Conservation (phyloP, 1,140 invertebrate genomes). For the Anoplolepis gracilipes region DNA sequence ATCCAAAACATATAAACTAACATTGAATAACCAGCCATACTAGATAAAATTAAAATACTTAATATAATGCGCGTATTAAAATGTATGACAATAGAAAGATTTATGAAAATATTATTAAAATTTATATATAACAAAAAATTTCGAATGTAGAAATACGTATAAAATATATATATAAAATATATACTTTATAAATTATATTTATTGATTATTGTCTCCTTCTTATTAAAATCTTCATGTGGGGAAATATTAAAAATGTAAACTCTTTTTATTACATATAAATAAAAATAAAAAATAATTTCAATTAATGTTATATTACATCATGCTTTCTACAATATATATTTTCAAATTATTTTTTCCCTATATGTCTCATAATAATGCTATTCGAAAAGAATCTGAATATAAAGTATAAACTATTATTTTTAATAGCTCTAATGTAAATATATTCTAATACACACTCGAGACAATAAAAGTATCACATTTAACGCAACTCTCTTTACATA, state of each 20-base stretch:
- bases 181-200: slow-evolving; percentile 22
- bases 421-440: neutral
- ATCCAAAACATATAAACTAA: slow-evolving; percentile 14
- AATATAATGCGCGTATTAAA: neutral
- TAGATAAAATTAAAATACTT: neutral
- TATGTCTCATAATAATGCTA: neutral
- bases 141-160: neutral
- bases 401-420: slow-evolving; percentile 1
- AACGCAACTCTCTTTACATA: slow-evolving; percentile 13
- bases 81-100: slow-evolving; percentile 17
- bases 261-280: neutral
- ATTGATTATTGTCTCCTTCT: neutral
- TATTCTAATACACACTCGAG: neutral
- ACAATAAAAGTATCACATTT: neutral
- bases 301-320: neutral
- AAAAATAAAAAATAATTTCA: neutral
- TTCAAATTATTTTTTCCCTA: neutral
- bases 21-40: neutral
- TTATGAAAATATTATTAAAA: slow-evolving; percentile 31
- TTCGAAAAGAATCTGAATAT: neutral
- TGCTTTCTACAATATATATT: neutral
- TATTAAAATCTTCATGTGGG: neutral
- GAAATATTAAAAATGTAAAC: neutral
- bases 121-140: slow-evolving; percentile 5
- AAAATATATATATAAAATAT: neutral